A percentile compares a stretch with the other conserved stretches of the same genome.
phyloP scores from a whole-genome alignment of 30 jellyfish, hydroid and myxozoan species.

The Mastigias papua region DNA sequence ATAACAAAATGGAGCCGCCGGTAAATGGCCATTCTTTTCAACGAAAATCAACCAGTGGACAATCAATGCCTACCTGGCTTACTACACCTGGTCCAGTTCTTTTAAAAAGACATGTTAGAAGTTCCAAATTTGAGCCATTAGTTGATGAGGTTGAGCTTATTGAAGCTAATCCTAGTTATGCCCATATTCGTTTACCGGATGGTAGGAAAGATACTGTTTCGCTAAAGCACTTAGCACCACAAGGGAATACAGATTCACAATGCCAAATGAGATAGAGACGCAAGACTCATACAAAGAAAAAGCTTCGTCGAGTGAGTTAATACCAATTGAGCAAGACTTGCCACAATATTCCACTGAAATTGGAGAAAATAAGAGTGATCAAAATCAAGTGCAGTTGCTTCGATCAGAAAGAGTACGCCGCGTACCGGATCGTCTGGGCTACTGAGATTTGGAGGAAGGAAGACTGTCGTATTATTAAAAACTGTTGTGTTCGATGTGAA shows the following conservation, averaged over 20 bases:
- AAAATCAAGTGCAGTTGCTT: slow-evolving; percentile 14
- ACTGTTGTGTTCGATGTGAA: too few relatives aligned
- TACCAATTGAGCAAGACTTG: not conserved
- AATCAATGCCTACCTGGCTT: too few relatives aligned
- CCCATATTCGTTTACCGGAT: slow-evolving; percentile 33
- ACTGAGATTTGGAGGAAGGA: slow-evolving; percentile 1
- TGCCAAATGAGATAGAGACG: slow-evolving; percentile 31
- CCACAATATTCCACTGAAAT: too few relatives aligned
- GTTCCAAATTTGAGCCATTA: too few relatives aligned
- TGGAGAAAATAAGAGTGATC: slow-evolving; percentile 1
- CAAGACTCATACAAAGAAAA: slow-evolving; percentile 11
- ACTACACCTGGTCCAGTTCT: too few relatives aligned
- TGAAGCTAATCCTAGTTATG: too few relatives aligned
- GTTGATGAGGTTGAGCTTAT: too few relatives aligned
- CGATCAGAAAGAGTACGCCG: slow-evolving; percentile 32
- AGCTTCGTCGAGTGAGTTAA: not conserved
- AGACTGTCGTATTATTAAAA: too few relatives aligned
- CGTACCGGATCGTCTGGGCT: not conserved
- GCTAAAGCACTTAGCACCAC: slow-evolving; percentile 47
- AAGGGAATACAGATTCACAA: slow-evolving; percentile 8
- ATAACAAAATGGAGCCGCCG: too few relatives aligned
- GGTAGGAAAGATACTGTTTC: slow-evolving; percentile 56
- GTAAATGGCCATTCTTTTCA: too few relatives aligned
- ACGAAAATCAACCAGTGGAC: too few relatives aligned
- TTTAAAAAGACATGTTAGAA: too few relatives aligned